Base-by-base conservation (phyloP, 2,888 invertebrate genomes). In the Glaucopsyche alexis region DNA sequence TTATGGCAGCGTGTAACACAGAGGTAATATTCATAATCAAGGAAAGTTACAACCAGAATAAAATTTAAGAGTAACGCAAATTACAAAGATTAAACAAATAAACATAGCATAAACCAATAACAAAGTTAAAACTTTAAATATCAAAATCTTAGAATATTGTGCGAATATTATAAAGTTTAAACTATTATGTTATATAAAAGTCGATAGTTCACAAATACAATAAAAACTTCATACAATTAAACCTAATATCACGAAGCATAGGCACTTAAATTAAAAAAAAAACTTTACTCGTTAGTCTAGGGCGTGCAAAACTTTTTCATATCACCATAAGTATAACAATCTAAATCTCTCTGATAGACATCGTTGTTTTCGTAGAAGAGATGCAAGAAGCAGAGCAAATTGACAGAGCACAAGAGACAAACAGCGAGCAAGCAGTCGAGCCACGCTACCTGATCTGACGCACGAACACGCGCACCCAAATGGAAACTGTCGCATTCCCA, bases 371-470 rank as follows among this genome's bases (percentile, higher is more conserved):
- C 76, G 83, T 95, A 95, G 78, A 94, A 83, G 79, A 95, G 91
- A 91, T 94, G 94, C 87, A 95, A 83, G 84, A 95, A 94, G 93
- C 95, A 95, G 84, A 95, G 89, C 81, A 94, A 88, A 91, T 95
- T 94, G 84, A 95, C 90, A 81, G 95, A 94, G 89, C 95, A 94
- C 89, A 95, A 90, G 78, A 95, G 93, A 86, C 94, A 94, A 83
- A 95, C 90, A 91, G 95, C 95, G 90, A 95, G 93, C 87, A 95
- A 93, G 90, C 95, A 93, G 93, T 95, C 95, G 87, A 94, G 94
- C 94, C 95, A 96, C 94, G 95, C 95, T 96, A 96, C 96, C 96
- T 96, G 96, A 94, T 95, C 95, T 92, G 95, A 95, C 94, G 91
- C 88, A 89, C 94, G 93, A 92, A 88, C 91, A 94, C 95, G 92